Evolutionary conservation across 35 echinoderm and acorn worm species (phyloP).

Genomic region (Apostichopus californicus): DNA sequence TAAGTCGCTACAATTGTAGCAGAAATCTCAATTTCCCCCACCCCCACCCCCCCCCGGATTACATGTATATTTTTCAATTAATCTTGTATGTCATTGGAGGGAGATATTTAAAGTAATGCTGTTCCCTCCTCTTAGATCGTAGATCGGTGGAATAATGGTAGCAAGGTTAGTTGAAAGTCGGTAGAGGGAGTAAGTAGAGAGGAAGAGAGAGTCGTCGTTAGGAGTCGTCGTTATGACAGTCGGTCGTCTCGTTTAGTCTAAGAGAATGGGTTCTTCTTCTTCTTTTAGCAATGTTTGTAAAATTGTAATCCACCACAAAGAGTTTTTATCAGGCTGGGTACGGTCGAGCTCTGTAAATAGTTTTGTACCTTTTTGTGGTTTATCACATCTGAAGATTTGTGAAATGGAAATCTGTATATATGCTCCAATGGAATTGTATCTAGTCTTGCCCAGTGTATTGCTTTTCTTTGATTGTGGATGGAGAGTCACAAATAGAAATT

Average conservation of each 20-base stretch:
- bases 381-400: constrained; percentile 14
- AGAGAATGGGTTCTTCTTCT: background rate
- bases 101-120: background rate
- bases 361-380: constrained; percentile 18
- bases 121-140: background rate
- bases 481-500: too few relatives aligned
- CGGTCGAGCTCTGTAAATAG: constrained; percentile 27
- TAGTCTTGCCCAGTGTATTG: constrained; percentile 12
- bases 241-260: background rate
- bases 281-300: background rate
- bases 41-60: too few relatives aligned
- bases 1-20: too few relatives aligned
- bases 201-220: background rate
- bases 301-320: background rate
- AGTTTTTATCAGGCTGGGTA: background rate
- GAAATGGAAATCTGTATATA: constrained; percentile 41
- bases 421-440: constrained; percentile 8
- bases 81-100: background rate
- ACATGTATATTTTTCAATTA: too few relatives aligned
- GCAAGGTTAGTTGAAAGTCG: background rate
- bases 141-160: background rate
- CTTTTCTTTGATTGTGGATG: background rate
- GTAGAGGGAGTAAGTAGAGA: background rate
- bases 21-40: too few relatives aligned
- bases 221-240: too few relatives aligned